Evolutionary conservation across 2,113 vertebrate genomes (phyloP).

Genomic region (Emydocephalus ijimae): DNA sequence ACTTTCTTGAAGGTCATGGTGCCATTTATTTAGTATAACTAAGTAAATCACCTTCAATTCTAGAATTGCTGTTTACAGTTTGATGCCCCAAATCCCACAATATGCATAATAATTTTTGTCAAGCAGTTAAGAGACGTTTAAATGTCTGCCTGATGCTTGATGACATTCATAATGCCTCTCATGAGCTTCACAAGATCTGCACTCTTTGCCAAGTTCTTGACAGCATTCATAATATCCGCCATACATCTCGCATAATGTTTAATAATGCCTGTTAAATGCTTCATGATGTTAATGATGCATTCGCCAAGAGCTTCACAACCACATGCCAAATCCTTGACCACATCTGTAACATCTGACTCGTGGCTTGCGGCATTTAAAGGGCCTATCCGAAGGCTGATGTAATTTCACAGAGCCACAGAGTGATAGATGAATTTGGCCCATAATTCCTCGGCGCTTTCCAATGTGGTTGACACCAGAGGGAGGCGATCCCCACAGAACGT

Average conservation of each 20-base stretch:
- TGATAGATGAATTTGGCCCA: conserved; percentile 1
- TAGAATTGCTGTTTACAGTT: not conserved
- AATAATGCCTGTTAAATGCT: conserved; percentile 19
- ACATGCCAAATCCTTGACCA: not conserved
- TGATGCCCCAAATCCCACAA: not conserved
- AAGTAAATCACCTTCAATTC: not conserved
- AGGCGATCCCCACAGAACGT: not conserved
- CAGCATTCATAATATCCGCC: conserved; percentile 8
- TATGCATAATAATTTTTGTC: not conserved
- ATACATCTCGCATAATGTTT: conserved; percentile 19
- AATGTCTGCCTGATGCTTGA: not conserved
- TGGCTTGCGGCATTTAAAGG: fast-evolving
- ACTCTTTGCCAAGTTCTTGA: not conserved
- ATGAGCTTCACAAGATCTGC: not conserved
- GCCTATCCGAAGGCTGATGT: not conserved
- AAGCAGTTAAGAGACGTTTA: conserved; percentile 1
- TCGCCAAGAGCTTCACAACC: not conserved
- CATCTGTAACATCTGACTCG: not conserved
- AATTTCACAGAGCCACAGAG: not conserved
- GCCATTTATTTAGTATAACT: not conserved
- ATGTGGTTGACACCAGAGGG: not conserved
- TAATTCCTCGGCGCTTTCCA: not conserved
- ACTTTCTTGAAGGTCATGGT: not conserved
- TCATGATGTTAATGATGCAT: not conserved
- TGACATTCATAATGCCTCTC: conserved; percentile 9